phyloP scores from a whole-genome alignment of 2,888 invertebrate genomes.

The Nomada hirtipes region DNA sequence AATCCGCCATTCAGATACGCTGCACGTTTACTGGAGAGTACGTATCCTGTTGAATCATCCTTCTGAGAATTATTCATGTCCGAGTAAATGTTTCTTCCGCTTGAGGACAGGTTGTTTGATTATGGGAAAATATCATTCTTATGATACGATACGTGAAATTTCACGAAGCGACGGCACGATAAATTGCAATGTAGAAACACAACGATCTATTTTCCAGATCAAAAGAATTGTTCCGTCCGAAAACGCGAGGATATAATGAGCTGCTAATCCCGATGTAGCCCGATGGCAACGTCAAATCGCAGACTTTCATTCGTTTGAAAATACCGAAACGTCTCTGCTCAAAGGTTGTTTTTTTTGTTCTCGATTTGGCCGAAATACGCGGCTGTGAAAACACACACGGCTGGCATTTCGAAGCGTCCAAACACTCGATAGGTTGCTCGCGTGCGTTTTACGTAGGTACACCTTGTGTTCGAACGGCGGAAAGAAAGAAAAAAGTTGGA shows the following conservation, averaged over 20 bases:
- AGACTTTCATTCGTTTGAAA: constrained; percentile 8
- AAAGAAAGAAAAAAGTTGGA: background rate
- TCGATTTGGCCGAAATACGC: constrained; percentile 22
- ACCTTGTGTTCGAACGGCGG: background rate
- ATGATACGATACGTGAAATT: too few species aligned
- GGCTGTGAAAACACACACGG: background rate
- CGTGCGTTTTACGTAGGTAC: constrained; percentile 29
- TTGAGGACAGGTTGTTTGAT: background rate
- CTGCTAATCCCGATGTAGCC: too few species aligned
- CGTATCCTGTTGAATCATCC: background rate
- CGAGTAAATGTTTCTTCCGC: background rate
- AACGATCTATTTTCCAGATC: too few species aligned
- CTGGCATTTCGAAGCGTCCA: constrained; percentile 31
- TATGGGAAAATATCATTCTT: background rate
- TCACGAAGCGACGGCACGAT: too few species aligned
- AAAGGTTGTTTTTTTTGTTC: constrained; percentile 4
- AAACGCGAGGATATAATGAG: background rate
- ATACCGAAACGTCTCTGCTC: constrained; percentile 3
- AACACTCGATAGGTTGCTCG: constrained; percentile 23
- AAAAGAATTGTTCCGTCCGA: background rate
- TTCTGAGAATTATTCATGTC: background rate
- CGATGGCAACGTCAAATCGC: background rate
- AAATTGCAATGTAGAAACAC: too few species aligned
- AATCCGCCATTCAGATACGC: constrained; percentile 30
- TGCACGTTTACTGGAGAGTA: background rate